These are phyloP conservation scores for Ericerus pela DNA, from an alignment of 1,140 invertebrate genomes.

Conservation along the genomic window DNA sequence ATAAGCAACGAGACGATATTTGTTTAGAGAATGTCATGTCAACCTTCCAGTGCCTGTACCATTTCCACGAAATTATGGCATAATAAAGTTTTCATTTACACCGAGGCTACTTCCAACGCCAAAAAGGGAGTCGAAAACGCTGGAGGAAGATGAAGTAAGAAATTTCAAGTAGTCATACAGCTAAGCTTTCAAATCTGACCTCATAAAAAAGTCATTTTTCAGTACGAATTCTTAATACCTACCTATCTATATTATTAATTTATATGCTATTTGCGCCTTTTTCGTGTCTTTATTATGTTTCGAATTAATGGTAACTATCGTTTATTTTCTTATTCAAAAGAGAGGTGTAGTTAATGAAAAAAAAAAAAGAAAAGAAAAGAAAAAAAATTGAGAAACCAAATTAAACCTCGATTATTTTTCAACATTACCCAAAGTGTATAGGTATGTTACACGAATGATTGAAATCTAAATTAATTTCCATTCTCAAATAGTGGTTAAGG, in stretches of 20 bases:
- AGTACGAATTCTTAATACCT: conserved; percentile 11
- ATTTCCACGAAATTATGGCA: conserved; percentile 38
- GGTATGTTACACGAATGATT: not conserved
- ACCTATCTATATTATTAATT: conserved; percentile 5
- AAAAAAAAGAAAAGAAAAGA: conserved; percentile 43
- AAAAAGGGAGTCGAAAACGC: conserved; percentile 53
- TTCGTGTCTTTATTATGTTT: no score
- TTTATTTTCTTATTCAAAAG: no score
- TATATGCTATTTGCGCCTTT: not conserved
- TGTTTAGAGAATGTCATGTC: not conserved
- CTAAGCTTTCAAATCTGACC: not conserved
- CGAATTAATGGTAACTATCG: no score
- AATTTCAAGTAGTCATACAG: not conserved
- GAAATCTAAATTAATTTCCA: conserved; percentile 17
- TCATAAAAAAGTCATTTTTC: not conserved
- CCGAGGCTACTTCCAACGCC: conserved; percentile 66
- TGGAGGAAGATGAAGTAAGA: conserved; percentile 53
- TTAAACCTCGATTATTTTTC: not conserved
- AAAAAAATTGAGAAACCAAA: not conserved
- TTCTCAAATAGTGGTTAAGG: conserved; percentile 57
- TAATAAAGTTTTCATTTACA: conserved; percentile 55
- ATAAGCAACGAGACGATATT: not conserved
- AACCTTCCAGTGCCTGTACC: conserved; percentile 31
- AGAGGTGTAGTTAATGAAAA: conserved; percentile 56
- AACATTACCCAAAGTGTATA: not conserved